A percentile compares a stretch with the other conserved stretches of the same genome.
phyloP scores from a whole-genome alignment of 1,140 invertebrate genomes.

The Tetramorium alpestre region DNA sequence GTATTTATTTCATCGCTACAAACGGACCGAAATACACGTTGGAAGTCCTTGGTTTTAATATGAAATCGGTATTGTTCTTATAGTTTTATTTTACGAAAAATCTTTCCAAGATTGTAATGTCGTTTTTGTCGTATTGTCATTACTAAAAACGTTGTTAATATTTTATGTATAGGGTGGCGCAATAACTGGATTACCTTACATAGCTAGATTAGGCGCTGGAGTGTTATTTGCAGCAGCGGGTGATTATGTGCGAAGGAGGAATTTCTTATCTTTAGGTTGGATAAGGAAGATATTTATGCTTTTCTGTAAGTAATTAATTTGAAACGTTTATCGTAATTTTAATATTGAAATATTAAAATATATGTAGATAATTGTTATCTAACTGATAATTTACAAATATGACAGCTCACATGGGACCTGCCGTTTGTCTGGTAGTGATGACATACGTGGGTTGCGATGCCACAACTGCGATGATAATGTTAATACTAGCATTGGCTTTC shows the following conservation, averaged over 20 bases:
- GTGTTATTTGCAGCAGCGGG: conserved; percentile 89
- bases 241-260: conserved; percentile 88
- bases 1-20: conserved; percentile 93
- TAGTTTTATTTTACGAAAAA: not conserved
- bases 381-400: conserved; percentile 4
- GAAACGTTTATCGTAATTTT: not conserved
- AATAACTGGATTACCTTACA: conserved; percentile 90
- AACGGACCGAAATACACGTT: conserved; percentile 96
- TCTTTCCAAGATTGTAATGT: not conserved
- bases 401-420: conserved; percentile 90
- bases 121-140: not conserved
- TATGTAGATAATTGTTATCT: not conserved
- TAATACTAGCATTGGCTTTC: conserved; percentile 91
- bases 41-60: conserved; percentile 93
- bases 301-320: conserved; percentile 87
- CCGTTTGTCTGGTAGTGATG: conserved; percentile 88
- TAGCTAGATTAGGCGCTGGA: conserved; percentile 88
- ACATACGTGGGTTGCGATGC: conserved; percentile 90
- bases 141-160: conserved; percentile 17
- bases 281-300: conserved; percentile 91
- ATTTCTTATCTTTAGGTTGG: conserved; percentile 86
- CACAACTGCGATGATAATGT: conserved; percentile 87
- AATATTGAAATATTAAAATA: not conserved
- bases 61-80: conserved; percentile 87
- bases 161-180: conserved; percentile 86